phyloP scores from a whole-genome alignment of 1,140 invertebrate species.

The Drosophila orosa region DNA sequence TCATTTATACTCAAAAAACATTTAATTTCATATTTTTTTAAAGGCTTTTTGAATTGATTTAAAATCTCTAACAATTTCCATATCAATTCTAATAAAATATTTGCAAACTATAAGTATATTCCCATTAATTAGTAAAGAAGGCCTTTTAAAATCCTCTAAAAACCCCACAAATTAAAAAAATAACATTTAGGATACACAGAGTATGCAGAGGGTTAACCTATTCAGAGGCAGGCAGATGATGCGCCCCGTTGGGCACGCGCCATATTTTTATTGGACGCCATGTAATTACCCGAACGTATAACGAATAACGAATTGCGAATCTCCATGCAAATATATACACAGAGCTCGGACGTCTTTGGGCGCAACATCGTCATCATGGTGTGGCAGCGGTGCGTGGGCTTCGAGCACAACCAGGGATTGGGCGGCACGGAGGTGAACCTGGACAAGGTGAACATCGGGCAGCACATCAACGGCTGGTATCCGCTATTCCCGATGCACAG shows the following conservation, averaged over 20 bases:
- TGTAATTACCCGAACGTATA: constrained; percentile 58
- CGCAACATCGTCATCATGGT: constrained; percentile 90
- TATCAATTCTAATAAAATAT: too few species aligned
- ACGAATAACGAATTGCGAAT: constrained; percentile 53
- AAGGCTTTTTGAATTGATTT: not conserved
- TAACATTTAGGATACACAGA: not conserved
- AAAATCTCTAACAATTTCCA: not conserved
- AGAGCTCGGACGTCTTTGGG: constrained; percentile 93
- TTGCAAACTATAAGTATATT: too few species aligned
- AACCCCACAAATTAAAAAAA: not conserved
- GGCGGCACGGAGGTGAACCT: constrained; percentile 94
- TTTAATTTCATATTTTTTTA: not conserved
- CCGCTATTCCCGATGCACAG: constrained; percentile 93
- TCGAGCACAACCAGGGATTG: constrained; percentile 94
- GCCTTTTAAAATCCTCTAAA: too few species aligned
- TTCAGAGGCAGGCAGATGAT: not conserved
- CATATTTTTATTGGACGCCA: constrained; percentile 47
- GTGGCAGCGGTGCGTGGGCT: constrained; percentile 94
- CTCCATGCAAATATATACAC: constrained; percentile 64
- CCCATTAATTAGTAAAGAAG: too few species aligned
- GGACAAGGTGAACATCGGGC: constrained; percentile 90
- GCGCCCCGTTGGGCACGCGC: constrained; percentile 24
- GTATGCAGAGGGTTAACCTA: constrained; percentile 19
- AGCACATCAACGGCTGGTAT: constrained; percentile 94
- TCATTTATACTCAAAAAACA: too few species aligned